phyloP scores from a whole-genome alignment of 37 sponge, comb jelly and placozoan species.

The Diacarnus erythraeanus region DNA sequence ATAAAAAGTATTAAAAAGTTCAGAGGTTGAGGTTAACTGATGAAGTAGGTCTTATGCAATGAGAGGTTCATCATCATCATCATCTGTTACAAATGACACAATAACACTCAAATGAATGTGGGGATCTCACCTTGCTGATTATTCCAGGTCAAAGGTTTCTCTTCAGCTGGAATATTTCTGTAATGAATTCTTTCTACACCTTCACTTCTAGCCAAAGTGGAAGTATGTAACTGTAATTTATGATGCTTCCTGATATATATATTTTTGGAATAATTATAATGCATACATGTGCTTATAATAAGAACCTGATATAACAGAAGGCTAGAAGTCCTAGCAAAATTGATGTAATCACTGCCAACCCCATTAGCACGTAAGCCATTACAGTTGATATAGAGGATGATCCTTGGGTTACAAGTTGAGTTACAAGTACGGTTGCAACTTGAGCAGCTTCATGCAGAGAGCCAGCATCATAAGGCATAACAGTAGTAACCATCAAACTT shows the following conservation, averaged over 20 bases:
- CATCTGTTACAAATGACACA: not conserved
- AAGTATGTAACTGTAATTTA: not conserved
- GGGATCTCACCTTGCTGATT: not conserved
- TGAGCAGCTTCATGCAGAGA: too few relatives aligned
- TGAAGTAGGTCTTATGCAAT: not conserved
- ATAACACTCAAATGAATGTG: not conserved
- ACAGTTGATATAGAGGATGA: too few relatives aligned
- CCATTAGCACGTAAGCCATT: too few relatives aligned
- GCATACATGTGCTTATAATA: too few relatives aligned
- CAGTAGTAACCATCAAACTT: not conserved
- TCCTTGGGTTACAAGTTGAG: too few relatives aligned
- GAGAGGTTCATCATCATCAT: slow-evolving; percentile 16
- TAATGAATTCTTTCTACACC: not conserved
- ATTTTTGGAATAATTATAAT: too few relatives aligned
- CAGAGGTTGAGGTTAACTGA: not conserved
- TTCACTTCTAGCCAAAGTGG: not conserved
- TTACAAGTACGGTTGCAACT: too few relatives aligned
- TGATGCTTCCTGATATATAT: too few relatives aligned
- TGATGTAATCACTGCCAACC: too few relatives aligned
- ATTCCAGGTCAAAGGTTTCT: not conserved
- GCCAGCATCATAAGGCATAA: not conserved
- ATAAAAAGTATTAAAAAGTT: too few relatives aligned
- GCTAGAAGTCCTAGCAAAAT: not conserved
- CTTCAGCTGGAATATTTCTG: not conserved
- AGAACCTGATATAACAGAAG: not conserved